A percentile compares a stretch with the other conserved stretches of the same genome.
phyloP scores from a whole-genome alignment of 2,113 vertebrate genomes.

The Fregetta grallaria region DNA sequence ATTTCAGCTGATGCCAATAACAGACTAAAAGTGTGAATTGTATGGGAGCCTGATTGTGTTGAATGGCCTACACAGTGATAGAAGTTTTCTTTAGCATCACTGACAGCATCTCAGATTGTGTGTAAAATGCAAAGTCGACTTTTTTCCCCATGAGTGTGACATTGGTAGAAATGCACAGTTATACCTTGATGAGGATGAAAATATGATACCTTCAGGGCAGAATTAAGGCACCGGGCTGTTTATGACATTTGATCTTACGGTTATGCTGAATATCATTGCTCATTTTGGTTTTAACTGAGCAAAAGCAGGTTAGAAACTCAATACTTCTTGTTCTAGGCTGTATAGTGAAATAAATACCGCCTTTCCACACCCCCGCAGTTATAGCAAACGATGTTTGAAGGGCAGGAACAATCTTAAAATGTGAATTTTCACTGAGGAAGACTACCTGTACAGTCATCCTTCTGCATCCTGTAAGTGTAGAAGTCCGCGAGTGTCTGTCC shows the following conservation, averaged over 20 bases:
- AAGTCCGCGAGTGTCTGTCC: background rate
- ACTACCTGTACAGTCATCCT: background rate
- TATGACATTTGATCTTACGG: background rate
- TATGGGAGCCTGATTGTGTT: background rate
- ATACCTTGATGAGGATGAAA: background rate
- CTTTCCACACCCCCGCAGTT: background rate
- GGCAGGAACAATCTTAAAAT: background rate
- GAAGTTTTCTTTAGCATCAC: background rate
- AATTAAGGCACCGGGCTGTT: background rate
- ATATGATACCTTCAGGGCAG: background rate
- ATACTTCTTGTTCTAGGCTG: background rate
- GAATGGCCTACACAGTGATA: background rate
- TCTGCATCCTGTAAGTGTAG: background rate
- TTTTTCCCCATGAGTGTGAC: background rate
- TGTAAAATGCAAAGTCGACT: background rate
- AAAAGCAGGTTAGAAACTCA: slow-evolving; percentile 2
- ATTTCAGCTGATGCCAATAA: background rate
- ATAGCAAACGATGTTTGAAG: background rate
- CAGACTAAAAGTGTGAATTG: background rate
- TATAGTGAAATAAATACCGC: background rate
- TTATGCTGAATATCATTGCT: background rate
- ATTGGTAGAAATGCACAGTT: background rate
- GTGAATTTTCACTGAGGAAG: background rate
- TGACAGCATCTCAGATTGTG: background rate
- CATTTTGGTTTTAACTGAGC: background rate